These are phyloP conservation scores for Agapornis canus DNA, from an alignment of 2,797 vertebrate genomes.

Conservation along the genomic window DNA sequence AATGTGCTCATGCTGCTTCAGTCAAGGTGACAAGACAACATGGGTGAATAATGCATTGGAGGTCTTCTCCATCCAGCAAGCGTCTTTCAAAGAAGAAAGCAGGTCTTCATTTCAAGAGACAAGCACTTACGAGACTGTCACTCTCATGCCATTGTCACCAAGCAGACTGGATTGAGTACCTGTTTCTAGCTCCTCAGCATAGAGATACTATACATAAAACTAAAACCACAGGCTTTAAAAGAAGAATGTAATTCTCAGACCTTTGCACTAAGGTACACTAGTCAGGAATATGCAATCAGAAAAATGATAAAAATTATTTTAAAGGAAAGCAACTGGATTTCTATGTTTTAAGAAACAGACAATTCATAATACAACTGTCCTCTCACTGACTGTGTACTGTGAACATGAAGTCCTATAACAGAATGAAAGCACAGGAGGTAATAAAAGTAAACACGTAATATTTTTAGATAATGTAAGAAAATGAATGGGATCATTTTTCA, in stretches of 20 bases:
- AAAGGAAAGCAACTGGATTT: background rate
- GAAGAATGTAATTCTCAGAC: constrained; percentile 17
- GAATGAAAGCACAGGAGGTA: background rate
- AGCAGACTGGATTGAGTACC: background rate
- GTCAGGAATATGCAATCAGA: background rate
- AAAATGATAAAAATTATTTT: background rate
- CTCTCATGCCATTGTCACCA: background rate
- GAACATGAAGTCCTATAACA: background rate
- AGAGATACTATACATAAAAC: background rate
- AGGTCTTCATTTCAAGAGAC: constrained; percentile 10
- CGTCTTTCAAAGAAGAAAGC: background rate
- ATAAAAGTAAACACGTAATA: constrained; percentile 14
- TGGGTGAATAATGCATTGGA: background rate
- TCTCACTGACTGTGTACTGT: background rate
- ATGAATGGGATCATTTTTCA: constrained; percentile 10
- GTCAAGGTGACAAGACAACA: background rate
- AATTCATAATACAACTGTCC: background rate
- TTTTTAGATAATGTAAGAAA: background rate
- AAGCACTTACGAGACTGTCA: background rate
- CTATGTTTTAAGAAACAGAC: background rate
- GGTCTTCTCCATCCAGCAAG: background rate
- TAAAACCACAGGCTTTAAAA: background rate
- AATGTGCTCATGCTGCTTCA: background rate
- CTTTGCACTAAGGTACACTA: background rate
- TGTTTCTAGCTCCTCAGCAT: background rate